These are phyloP conservation scores for Carcinoscorpius rotundicauda DNA, from an alignment of 1,140 invertebrate species.

Conservation along the genomic window DNA sequence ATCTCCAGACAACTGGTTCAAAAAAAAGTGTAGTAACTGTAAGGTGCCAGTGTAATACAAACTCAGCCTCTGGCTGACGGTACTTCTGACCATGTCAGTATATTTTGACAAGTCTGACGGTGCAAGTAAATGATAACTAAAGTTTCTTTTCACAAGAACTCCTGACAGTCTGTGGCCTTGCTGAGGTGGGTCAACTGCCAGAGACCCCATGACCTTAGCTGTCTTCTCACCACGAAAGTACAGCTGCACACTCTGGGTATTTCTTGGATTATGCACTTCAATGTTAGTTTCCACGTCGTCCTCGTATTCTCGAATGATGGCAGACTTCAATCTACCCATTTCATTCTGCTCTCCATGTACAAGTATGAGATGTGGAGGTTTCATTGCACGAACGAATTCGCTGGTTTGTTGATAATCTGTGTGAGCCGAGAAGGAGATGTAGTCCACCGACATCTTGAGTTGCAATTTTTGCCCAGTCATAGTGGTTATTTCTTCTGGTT, in stretches of 20 bases:
- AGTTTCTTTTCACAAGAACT: conserved; percentile 92
- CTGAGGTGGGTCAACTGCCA: conserved; percentile 70
- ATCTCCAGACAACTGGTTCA: conserved; percentile 68
- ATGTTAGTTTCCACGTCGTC: conserved; percentile 76
- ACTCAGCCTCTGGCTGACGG: conserved; percentile 79
- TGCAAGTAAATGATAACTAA: conserved; percentile 91
- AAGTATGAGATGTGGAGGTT: conserved; percentile 89
- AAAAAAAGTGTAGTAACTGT: conserved; percentile 63
- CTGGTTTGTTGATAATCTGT: conserved; percentile 98
- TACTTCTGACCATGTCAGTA: conserved; percentile 86
- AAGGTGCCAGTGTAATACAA: conserved; percentile 70
- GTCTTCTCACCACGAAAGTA: conserved; percentile 96
- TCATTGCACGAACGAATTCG: conserved; percentile 87
- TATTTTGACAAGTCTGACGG: conserved; percentile 88
- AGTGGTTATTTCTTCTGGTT: conserved; percentile 93
- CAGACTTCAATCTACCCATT: conserved; percentile 91
- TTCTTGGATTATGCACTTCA: conserved; percentile 88
- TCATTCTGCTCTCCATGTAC: conserved; percentile 99
- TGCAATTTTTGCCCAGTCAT: conserved; percentile 92
- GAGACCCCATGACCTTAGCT: conserved; percentile 87
- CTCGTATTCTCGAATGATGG: conserved; percentile 87
- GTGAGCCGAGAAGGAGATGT: conserved; percentile 98
- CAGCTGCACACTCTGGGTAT: conserved; percentile 83
- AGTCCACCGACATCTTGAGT: conserved; percentile 95
- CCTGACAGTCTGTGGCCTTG: conserved; percentile 72